Evolutionary conservation across 1,140 invertebrate genomes (phyloP), one percentile per base, ranked within the genome.

Genomic region (Pseudoatta argentina): DNA sequence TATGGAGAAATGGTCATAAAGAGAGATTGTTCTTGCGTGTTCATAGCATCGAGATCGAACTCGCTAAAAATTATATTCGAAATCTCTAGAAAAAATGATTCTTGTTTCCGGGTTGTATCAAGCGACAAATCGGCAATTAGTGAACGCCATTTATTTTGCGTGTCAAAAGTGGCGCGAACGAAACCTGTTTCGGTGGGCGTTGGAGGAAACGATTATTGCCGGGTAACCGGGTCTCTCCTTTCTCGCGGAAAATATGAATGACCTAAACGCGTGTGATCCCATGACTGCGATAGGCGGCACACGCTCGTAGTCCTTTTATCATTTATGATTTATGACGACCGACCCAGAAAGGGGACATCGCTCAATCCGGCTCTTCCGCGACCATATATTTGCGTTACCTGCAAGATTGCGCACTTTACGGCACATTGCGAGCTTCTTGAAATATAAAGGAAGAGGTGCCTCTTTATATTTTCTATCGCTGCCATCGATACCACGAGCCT

Each of bases 301-400:
- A 39, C 48, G 39, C 55, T 5, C 39, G 18, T 21, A 30, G 39
- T 61, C 34, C 79, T 73, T 83, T 83, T 83, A 83, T 83, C 69
- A 51, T 24, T 30, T 14, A 21, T 75, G 79, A 83, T 83, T 83
- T 83, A 83, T 83, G 79, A 75, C 55, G 39, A 39, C n/a, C 79
- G 55, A 82, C 71, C 24, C 18, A 61, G 55, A 83, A 83, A 61
- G 34, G 24, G 55, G 55, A 83, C 79, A 73, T 73, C 79, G 79
- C 79, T 83, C 79, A 75, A 83, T 83, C 79, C 34, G 79, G 67
- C 27, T 61, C 55, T 16, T 27, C 12, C 55, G 55, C 24, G 27
- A 21, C 57, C 79, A 75, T 83, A 83, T 63, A 83, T 83, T 83
- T 61, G 53, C 79, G 55, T 83, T 75, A 75, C 55, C 44, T n/a